Evolutionary conservation across 2,113 vertebrate species (phyloP).

Genomic region (Aphelocoma coerulescens): DNA sequence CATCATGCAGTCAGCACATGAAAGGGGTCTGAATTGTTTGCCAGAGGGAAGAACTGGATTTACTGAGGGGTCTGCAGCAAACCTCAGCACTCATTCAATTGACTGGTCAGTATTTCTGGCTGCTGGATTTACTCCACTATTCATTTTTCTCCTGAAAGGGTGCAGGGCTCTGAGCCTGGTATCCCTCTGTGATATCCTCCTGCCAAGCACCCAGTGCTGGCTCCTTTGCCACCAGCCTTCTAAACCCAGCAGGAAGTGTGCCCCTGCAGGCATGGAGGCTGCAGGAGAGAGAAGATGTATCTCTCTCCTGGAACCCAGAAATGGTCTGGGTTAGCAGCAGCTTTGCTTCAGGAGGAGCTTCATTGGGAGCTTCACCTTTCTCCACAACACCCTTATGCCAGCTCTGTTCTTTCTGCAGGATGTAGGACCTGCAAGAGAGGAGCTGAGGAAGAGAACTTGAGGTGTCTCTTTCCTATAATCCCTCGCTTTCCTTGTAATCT

Average conservation of each 20-base stretch:
- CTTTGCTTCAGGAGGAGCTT: background rate
- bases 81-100: background rate
- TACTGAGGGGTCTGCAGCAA: background rate
- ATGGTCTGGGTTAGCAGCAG: background rate
- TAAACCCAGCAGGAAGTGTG: background rate
- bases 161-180: fast-evolving
- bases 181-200: background rate
- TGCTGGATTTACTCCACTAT: background rate
- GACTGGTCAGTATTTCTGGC: background rate
- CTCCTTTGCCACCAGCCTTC: background rate
- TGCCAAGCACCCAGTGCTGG: background rate
- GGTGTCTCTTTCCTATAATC: background rate
- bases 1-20: fast-evolving
- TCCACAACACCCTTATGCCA: background rate
- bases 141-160: background rate
- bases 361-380: background rate
- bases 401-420: background rate
- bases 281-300: background rate
- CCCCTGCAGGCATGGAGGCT: background rate
- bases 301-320: background rate
- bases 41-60: background rate
- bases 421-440: fast-evolving
- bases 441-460: background rate
- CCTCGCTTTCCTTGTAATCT: background rate
- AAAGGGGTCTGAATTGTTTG: background rate